Percentiles rank a stretch among this genome's conserved stretches.
Conservation (phyloP, 2,113 vertebrate genomes). For the Corydoras maculifer region DNA sequence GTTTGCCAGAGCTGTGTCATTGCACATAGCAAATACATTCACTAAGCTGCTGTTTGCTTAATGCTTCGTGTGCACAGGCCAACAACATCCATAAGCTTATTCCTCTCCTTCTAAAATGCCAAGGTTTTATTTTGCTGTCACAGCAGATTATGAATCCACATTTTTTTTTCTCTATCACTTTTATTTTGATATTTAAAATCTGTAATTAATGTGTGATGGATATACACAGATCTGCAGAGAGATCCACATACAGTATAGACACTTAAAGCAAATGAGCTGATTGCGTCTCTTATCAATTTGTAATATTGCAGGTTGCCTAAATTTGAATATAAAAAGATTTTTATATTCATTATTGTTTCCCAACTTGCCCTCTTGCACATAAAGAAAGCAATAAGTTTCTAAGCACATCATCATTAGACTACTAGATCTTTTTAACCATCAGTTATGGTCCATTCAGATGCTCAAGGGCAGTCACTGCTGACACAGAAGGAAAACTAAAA, state of each 20-base stretch:
- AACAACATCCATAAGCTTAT: not conserved
- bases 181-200: not conserved
- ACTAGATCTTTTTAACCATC: not conserved
- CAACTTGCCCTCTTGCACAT: not conserved
- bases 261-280: slow-evolving; percentile 26
- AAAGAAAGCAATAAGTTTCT: not conserved
- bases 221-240: slow-evolving; percentile 13
- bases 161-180: too few relatives aligned
- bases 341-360: slow-evolving; percentile 15
- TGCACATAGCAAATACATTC: not conserved
- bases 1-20: too few relatives aligned
- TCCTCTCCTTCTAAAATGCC: not conserved
- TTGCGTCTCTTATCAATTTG: slow-evolving; percentile 27
- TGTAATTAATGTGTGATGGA: not conserved
- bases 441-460: not conserved
- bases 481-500: not conserved
- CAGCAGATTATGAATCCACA: too few relatives aligned
- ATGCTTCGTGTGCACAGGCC: not conserved
- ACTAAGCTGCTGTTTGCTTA: not conserved
- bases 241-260: not conserved
- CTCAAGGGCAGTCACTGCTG: slow-evolving; percentile 7
- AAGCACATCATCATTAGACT: slow-evolving; percentile 1
- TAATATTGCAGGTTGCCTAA: slow-evolving; percentile 40
- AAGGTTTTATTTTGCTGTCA: too few relatives aligned
- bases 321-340: slow-evolving; percentile 46